phyloP scores from a whole-genome alignment of 2,888 invertebrate species.

The Pherbina coryleti region DNA sequence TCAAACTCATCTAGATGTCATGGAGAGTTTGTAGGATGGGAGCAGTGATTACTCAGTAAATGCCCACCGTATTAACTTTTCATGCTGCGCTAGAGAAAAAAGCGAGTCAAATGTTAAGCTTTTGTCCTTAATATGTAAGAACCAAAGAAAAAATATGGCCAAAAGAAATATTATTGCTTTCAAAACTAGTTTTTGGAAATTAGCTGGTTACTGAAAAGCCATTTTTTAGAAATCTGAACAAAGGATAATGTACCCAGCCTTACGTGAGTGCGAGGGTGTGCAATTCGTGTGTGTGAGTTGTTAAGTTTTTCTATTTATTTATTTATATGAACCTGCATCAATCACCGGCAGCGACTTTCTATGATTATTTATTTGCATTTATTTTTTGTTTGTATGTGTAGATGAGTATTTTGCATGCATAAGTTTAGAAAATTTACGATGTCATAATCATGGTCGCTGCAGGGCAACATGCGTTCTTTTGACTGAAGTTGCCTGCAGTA shows the following conservation, averaged over 20 bases:
- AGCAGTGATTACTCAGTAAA: not conserved
- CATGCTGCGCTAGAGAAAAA: not conserved
- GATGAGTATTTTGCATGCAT: not conserved
- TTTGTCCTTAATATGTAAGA: not conserved
- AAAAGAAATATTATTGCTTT: not conserved
- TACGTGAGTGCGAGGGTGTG: constrained; percentile 4
- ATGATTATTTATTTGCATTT: not conserved
- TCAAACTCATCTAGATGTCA: too few species aligned
- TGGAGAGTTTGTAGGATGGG: too few species aligned
- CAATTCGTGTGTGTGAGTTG: not conserved
- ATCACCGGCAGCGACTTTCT: not conserved
- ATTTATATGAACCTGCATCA: not conserved
- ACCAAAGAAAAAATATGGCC: not conserved
- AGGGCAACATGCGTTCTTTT: not conserved
- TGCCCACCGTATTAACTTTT: not conserved
- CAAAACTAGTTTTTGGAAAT: not conserved
- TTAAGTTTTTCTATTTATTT: not conserved
- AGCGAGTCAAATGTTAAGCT: too few species aligned
- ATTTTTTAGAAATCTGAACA: not conserved
- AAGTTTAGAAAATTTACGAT: not conserved
- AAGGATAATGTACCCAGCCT: not conserved
- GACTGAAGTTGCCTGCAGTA: not conserved
- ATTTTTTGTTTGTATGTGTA: not conserved
- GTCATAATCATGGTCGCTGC: not conserved
- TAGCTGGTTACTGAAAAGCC: not conserved